These are phyloP conservation scores for Dendrocincla fuliginosa DNA, from an alignment of 2,797 vertebrate species.

Conservation along the genomic window DNA sequence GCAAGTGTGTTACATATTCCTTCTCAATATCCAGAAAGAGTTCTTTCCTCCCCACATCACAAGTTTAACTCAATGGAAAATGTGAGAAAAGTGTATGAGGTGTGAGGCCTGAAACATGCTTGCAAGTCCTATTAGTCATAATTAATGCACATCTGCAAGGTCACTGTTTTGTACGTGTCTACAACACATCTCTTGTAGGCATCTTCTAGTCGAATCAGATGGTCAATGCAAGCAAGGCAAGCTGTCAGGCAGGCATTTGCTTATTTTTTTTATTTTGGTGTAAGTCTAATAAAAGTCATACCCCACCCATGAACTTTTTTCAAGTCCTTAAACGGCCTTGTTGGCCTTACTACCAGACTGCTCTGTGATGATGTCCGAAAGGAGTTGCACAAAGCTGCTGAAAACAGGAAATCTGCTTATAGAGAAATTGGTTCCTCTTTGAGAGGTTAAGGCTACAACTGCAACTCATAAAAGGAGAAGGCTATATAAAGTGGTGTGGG, in stretches of 20 bases:
- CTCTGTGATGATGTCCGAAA: not conserved
- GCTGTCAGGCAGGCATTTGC: not conserved
- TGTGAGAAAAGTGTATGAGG: not conserved
- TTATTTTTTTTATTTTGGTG: not conserved
- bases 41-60: not conserved
- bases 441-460: not conserved
- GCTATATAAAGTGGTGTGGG: not conserved
- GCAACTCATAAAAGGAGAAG: not conserved
- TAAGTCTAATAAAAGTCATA: not conserved
- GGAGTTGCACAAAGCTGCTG: not conserved
- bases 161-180: not conserved
- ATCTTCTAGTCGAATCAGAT: not conserved
- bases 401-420: not conserved
- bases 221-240: not conserved
- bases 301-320: not conserved
- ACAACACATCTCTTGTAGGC: not conserved
- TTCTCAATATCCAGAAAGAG: not conserved
- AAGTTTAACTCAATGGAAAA: not conserved
- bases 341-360: not conserved
- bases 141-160: accelerated
- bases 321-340: not conserved
- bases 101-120: not conserved
- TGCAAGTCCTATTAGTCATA: not conserved
- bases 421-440: not conserved
- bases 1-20: not conserved